phyloP scores from a whole-genome alignment of 2,888 invertebrate genomes.

The Mesochorus sp. region DNA sequence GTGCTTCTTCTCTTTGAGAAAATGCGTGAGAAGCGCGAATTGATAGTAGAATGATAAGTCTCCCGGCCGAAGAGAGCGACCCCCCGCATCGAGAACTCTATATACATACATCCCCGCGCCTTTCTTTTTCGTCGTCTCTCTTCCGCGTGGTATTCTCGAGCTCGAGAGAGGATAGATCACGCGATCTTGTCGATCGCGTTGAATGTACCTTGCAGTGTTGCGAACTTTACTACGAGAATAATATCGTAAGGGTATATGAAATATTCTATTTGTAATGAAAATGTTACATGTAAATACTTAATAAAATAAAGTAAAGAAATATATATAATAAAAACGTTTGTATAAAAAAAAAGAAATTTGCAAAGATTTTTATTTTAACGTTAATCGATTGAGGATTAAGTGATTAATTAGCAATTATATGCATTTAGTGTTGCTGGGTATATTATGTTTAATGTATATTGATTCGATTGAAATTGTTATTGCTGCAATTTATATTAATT shows the following conservation, averaged over 20 bases:
- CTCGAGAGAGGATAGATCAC: conserved; percentile 32
- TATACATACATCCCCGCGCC: neutral
- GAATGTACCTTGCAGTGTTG: conserved; percentile 10
- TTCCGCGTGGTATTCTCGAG: neutral
- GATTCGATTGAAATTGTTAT: no score
- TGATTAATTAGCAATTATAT: no score
- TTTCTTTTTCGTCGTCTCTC: conserved; percentile 1
- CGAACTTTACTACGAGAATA: neutral
- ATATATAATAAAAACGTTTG: no score
- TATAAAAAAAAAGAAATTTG: no score
- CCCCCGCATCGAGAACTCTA: conserved; percentile 51
- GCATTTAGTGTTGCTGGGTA: no score
- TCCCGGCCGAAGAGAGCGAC: conserved; percentile 23
- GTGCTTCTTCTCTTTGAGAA: conserved; percentile 40
- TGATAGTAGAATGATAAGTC: conserved; percentile 52
- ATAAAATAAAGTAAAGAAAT: no score
- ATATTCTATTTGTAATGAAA: neutral
- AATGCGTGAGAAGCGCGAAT: conserved; percentile 48
- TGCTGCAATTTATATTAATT: no score
- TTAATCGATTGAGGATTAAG: no score
- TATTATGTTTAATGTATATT: no score
- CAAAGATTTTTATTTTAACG: no score
- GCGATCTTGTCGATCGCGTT: conserved; percentile 40
- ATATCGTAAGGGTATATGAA: neutral
- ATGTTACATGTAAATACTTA: neutral